Percentiles rank a stretch among this genome's conserved stretches.
phyloP scores from a whole-genome alignment of 35 echinoderm and acorn worm genomes.

The Holothuria glaberrima region DNA sequence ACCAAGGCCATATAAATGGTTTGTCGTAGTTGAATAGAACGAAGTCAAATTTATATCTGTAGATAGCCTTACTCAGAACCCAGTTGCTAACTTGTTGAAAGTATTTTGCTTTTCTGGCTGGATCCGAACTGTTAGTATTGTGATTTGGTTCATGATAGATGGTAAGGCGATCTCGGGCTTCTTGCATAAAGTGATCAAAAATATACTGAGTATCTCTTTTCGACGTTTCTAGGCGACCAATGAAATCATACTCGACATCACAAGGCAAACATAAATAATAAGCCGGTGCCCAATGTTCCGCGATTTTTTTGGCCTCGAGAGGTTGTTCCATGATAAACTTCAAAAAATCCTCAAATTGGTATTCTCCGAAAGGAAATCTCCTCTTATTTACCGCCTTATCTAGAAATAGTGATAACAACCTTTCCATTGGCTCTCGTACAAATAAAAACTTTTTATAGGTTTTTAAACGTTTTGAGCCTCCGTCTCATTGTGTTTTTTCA shows the following conservation, averaged over 20 bases:
- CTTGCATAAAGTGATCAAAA: constrained; percentile 23
- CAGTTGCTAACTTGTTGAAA: neutral
- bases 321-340: neutral
- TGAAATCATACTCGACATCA: constrained; percentile 8
- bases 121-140: neutral
- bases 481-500: neutral
- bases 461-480: neutral
- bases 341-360: constrained; percentile 20
- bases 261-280: constrained; percentile 23
- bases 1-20: neutral
- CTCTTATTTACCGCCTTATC: neutral
- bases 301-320: neutral
- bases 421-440: constrained; percentile 1
- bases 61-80: neutral
- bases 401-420: constrained; percentile 19
- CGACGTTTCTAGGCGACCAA: constrained; percentile 26
- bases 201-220: constrained; percentile 10
- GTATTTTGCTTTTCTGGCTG: neutral
- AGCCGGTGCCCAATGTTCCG: neutral
- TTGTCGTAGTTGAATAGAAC: neutral
- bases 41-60: neutral
- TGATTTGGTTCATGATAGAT: neutral
- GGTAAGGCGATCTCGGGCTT: neutral
- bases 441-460: constrained; percentile 35
- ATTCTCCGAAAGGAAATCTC: neutral